Conservation (phyloP, 2,888 invertebrate species). For the Apamea monoglypha region DNA sequence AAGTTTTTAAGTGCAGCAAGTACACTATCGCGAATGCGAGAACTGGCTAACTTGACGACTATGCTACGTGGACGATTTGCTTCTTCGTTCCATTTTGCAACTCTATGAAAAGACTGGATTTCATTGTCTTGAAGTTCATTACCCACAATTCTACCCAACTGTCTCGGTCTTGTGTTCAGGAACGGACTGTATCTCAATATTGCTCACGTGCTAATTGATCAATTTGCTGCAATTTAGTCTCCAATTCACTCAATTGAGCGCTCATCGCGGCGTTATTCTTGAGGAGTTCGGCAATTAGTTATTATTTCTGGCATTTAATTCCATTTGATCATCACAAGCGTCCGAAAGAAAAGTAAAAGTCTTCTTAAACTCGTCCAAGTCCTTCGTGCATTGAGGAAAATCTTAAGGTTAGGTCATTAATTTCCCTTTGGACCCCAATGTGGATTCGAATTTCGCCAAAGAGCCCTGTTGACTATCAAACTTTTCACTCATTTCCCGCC, state of each 20-base stretch:
- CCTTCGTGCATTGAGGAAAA: neutral
- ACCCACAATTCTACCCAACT: no score
- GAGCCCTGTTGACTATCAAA: conserved; percentile 4
- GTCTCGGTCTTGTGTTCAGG: no score
- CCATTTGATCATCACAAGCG: neutral
- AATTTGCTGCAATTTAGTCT: no score
- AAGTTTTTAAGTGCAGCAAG: no score
- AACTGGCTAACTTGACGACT: no score
- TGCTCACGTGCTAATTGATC: no score
- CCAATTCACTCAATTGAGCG: neutral
- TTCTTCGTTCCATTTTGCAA: no score
- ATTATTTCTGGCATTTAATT: neutral
- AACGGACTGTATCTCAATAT: no score
- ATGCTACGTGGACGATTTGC: no score
- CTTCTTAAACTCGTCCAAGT: conserved; percentile 3
- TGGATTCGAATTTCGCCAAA: neutral
- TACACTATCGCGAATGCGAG: no score
- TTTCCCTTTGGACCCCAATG: neutral
- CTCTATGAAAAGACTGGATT: no score
- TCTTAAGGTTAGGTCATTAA: neutral
- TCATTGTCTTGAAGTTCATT: no score
- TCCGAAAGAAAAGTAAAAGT: conserved; percentile 3
- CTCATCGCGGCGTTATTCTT: neutral
- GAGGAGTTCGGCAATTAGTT: neutral
- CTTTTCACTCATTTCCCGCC: neutral